Base-by-base conservation (phyloP, 1,140 invertebrate genomes). In the Maconellicoccus hirsutus region DNA sequence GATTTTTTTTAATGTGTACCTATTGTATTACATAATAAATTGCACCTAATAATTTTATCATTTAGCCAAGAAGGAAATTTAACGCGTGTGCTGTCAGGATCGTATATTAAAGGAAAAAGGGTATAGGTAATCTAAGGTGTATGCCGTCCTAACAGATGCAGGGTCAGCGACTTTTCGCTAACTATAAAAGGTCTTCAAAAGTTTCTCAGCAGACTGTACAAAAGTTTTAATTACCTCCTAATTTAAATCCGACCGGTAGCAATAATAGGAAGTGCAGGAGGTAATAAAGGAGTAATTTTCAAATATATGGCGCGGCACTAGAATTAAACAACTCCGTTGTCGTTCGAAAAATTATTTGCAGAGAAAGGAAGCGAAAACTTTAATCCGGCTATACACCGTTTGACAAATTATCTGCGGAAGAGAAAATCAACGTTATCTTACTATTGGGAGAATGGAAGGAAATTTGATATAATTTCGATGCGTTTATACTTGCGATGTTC, bases 221-320 rank as follows among this genome's bases (percentile, higher is more conserved):
- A 52, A 52, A 52, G 42, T 52, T 52, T 8, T 52, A 52, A 52
- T 52, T 52, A 52, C 42, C 42, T 52, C 42, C 42, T 52, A 52
- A 52, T 52, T 52, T 52, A 52, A 52, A 52, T 52, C 42, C 42
- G 42, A 16, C 42, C 42, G 42, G 42, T 8, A 52, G 42, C 6
- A 52, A 52, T 19, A 19, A 52, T 52, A 52, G 42, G 42, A 52
- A 52, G 42, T 52, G n/a, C 42, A 16, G 6, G 3, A 33, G 3
- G 12, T 3, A 4, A 52, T 52, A 52, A 52, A 52, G 42, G 42
- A 52, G 42, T 52, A 52, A 16, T 52, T 52, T 8, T 52, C 42
- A 52, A 52, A 52, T 52, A 52, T 52, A 52, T 52, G 42, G 42
- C n/a, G 2, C 42, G 42, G 42, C n/a, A 8, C 42, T 8, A 52